A percentile compares a stretch with the other conserved stretches of the same genome.
Conservation (phyloP, 2,888 invertebrate species). For the Lasioglossum malachurum region DNA sequence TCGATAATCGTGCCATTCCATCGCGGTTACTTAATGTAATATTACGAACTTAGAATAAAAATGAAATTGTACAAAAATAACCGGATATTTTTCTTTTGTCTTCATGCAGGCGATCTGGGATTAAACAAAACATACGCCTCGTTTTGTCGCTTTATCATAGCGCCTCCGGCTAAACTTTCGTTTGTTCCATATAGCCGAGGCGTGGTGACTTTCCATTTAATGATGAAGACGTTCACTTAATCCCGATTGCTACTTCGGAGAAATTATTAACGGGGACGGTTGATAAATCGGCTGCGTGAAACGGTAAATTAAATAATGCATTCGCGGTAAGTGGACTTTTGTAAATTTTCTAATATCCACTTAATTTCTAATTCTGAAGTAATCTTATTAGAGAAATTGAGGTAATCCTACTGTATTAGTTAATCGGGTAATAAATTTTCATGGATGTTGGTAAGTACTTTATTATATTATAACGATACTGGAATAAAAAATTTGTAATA, state of each 20-base stretch:
- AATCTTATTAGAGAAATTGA: neutral
- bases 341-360: neutral
- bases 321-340: too few relatives aligned
- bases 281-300: neutral
- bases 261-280: neutral
- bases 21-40: slow-evolving; percentile 60
- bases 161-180: slow-evolving; percentile 63
- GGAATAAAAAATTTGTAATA: neutral
- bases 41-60: slow-evolving; percentile 57
- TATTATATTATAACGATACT: neutral
- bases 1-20: slow-evolving; percentile 68
- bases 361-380: neutral
- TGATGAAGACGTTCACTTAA: slow-evolving; percentile 40
- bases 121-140: neutral
- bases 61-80: slow-evolving; percentile 43
- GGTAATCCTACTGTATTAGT: neutral
- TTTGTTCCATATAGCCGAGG: slow-evolving; percentile 61
- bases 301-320: neutral
- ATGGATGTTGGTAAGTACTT: neutral
- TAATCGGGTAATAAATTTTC: neutral
- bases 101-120: neutral
- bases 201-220: slow-evolving; percentile 63
- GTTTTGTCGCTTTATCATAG: slow-evolving; percentile 10
- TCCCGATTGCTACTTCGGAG: slow-evolving; percentile 8
- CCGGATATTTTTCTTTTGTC: neutral